Percentiles rank a stretch among this genome's conserved stretches.
Evolutionary conservation across 1,140 invertebrate species (phyloP).

Genomic region (Spodoptera frugiperda): DNA sequence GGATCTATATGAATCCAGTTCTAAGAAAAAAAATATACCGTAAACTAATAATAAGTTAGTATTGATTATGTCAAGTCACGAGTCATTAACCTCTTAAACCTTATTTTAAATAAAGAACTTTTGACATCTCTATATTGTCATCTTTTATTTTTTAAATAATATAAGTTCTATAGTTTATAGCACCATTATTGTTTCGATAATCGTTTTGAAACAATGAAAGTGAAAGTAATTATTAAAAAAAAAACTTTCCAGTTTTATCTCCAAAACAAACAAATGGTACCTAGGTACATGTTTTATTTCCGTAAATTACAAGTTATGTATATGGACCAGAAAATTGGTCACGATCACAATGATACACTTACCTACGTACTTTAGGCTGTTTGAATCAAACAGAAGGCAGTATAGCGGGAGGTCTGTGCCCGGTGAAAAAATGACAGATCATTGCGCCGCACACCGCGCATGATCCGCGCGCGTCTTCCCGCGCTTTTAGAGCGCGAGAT

Average conservation of each 20-base stretch:
- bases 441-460: constrained; percentile 66
- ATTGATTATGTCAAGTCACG: too few species aligned
- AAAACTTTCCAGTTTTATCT: not conserved
- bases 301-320: constrained; percentile 28
- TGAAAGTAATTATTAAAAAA: constrained; percentile 1
- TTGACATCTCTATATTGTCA: too few species aligned
- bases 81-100: too few species aligned
- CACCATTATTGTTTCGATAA: not conserved
- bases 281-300: constrained; percentile 20
- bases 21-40: not conserved
- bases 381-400: constrained; percentile 54
- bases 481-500: constrained; percentile 58
- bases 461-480: constrained; percentile 63
- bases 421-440: constrained; percentile 56
- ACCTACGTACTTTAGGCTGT: too few species aligned
- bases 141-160: too few species aligned
- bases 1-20: too few species aligned
- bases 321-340: constrained; percentile 61
- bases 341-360: constrained; percentile 54
- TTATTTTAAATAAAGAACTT: too few species aligned
- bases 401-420: constrained; percentile 60
- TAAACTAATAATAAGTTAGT: not conserved
- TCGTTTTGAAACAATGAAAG: not conserved
- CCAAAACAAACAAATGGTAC: constrained; percentile 5
- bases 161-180: not conserved